These are phyloP conservation scores for Leptopilina drosophilae DNA, from an alignment of 2,888 invertebrate genomes.

Conservation along the genomic window DNA sequence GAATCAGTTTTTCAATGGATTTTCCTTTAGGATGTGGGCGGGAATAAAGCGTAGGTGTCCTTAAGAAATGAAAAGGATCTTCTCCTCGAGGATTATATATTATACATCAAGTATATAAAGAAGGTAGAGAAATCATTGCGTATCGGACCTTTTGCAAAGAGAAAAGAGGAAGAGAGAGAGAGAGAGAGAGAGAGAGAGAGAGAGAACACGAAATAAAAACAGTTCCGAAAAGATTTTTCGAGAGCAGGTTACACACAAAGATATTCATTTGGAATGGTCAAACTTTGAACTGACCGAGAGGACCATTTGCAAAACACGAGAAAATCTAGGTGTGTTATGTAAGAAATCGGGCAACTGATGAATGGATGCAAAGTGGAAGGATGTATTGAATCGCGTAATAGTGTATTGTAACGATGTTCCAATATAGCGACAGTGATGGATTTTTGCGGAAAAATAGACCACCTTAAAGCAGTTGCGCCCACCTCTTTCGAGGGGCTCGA, in stretches of 20 bases:
- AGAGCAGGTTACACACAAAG: conserved; percentile 1
- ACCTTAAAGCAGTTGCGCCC: no score
- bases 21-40: conserved; percentile 14
- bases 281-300: conserved; percentile 19
- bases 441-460: background rate
- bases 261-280: conserved; percentile 10
- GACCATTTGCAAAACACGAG: background rate
- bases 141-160: background rate
- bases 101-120: background rate
- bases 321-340: conserved; percentile 6
- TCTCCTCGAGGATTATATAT: conserved; percentile 1
- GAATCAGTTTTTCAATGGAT: conserved; percentile 10
- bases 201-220: conserved; percentile 3
- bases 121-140: conserved; percentile 30
- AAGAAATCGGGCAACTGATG: conserved; percentile 21
- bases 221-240: background rate
- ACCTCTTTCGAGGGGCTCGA: background rate
- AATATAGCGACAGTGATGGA: conserved; percentile 36
- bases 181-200: no score
- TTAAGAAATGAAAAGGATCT: conserved; percentile 19
- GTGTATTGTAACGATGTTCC: conserved; percentile 36
- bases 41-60: conserved; percentile 19
- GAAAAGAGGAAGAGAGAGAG: no score
- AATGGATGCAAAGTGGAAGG: conserved; percentile 20
- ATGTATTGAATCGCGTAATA: background rate